phyloP scores from a whole-genome alignment of 2,113 vertebrate species.

The Thermophis baileyi region DNA sequence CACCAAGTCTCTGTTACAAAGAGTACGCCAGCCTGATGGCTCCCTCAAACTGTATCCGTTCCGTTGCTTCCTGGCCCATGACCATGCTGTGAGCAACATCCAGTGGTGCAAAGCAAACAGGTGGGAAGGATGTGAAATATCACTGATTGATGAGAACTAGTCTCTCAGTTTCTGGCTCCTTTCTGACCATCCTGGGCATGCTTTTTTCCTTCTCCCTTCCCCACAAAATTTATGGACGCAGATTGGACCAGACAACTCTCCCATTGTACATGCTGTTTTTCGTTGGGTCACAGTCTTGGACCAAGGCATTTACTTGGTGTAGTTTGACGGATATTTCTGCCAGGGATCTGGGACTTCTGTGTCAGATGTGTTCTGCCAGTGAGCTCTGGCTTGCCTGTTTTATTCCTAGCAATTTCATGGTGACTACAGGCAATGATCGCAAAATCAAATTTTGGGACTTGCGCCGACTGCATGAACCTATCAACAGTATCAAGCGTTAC shows the following conservation, averaged over 20 bases:
- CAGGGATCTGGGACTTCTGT: neutral
- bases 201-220: neutral
- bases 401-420: slow-evolving; percentile 79
- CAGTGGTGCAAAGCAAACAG: slow-evolving; percentile 85
- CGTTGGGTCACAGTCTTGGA: neutral
- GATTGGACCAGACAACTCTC: too few relatives aligned
- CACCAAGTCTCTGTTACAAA: slow-evolving; percentile 80
- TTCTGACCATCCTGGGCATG: neutral
- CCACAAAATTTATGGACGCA: neutral
- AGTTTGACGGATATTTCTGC: neutral
- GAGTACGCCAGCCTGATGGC: slow-evolving; percentile 69
- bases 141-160: neutral
- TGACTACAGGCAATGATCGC: slow-evolving; percentile 87
- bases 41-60: slow-evolving; percentile 83
- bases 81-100: slow-evolving; percentile 80
- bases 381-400: slow-evolving; percentile 35
- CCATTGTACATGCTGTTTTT: neutral
- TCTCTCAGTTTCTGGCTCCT: neutral
- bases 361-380: slow-evolving; percentile 1
- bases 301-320: neutral
- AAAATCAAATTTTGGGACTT: slow-evolving; percentile 92
- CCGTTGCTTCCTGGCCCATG: slow-evolving; percentile 83
- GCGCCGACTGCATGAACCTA: slow-evolving; percentile 75
- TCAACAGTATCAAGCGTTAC: slow-evolving; percentile 82
- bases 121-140: slow-evolving; percentile 44